Evolutionary conservation across 2,888 invertebrate genomes (phyloP).

Genomic region (Chrysodeixis includens): DNA sequence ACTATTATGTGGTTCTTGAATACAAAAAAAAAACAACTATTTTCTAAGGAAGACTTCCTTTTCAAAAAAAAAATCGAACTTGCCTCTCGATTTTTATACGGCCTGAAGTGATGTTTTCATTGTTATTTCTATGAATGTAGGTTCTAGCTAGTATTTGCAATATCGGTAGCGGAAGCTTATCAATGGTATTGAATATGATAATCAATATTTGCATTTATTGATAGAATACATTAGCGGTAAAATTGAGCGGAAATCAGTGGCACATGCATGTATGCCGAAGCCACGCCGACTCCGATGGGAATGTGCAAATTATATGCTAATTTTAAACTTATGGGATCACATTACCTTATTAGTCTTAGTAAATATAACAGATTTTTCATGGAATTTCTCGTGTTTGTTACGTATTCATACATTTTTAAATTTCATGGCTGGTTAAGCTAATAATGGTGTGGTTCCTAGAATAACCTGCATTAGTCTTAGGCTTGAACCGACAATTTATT

Average conservation of each 20-base stretch:
- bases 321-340: slow-evolving; percentile 3
- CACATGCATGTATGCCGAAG: slow-evolving; percentile 25
- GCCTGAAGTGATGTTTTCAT: slow-evolving; percentile 2
- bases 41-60: too few species aligned
- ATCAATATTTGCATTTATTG: slow-evolving; percentile 52
- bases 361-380: neutral
- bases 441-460: neutral
- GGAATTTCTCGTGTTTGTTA: neutral
- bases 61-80: too few species aligned
- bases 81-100: too few species aligned
- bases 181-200: slow-evolving; percentile 52
- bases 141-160: slow-evolving; percentile 30
- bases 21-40: too few species aligned
- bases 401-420: neutral
- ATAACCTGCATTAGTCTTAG: neutral
- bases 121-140: slow-evolving; percentile 16
- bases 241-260: slow-evolving; percentile 51
- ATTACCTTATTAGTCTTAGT: neutral
- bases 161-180: slow-evolving; percentile 32
- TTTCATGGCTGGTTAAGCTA: neutral
- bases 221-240: slow-evolving; percentile 47
- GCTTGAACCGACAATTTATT: neutral
- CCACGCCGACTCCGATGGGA: slow-evolving; percentile 2
- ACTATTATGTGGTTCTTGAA: too few species aligned
- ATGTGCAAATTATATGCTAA: slow-evolving; percentile 32